phyloP scores from a whole-genome alignment of 2,797 vertebrate species.

The Eulemur albifrons region DNA sequence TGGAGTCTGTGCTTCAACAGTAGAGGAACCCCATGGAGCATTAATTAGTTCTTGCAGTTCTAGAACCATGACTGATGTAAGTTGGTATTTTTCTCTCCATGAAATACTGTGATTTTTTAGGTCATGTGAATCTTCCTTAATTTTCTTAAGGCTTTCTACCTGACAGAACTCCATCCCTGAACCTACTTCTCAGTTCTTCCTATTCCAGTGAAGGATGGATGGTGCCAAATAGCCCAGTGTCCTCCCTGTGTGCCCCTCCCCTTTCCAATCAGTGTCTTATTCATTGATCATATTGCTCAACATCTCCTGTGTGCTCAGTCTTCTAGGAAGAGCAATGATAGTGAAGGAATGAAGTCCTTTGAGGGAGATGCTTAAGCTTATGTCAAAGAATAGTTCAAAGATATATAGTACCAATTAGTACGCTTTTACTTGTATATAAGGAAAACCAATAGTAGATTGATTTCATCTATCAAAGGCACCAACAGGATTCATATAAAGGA shows the following conservation, averaged over 20 bases:
- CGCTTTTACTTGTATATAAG: neutral
- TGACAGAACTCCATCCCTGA: neutral
- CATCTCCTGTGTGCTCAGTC: neutral
- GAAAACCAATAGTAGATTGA: neutral
- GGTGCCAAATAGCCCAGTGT: neutral
- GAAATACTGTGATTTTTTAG: conserved; percentile 12
- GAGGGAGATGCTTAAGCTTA: neutral
- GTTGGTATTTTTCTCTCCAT: conserved; percentile 32
- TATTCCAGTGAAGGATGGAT: neutral
- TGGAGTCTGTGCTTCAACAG: neutral
- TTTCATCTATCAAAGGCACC: neutral
- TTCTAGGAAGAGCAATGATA: neutral
- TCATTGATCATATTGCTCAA: neutral
- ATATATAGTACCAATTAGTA: neutral
- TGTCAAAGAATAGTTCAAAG: neutral
- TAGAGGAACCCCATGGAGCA: neutral
- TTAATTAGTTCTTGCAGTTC: conserved; percentile 5
- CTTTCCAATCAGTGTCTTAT: neutral
- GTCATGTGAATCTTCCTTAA: neutral
- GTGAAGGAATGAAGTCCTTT: neutral
- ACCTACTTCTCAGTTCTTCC: neutral
- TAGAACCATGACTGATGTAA: conserved; percentile 57
- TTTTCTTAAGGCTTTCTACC: neutral
- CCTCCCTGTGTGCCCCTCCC: neutral
- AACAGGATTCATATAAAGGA: neutral